Percentiles rank a stretch among this genome's conserved stretches.
These are phyloP conservation scores for Chanos chanos DNA, from an alignment of 2,797 vertebrate genomes.

Conservation along the genomic window DNA sequence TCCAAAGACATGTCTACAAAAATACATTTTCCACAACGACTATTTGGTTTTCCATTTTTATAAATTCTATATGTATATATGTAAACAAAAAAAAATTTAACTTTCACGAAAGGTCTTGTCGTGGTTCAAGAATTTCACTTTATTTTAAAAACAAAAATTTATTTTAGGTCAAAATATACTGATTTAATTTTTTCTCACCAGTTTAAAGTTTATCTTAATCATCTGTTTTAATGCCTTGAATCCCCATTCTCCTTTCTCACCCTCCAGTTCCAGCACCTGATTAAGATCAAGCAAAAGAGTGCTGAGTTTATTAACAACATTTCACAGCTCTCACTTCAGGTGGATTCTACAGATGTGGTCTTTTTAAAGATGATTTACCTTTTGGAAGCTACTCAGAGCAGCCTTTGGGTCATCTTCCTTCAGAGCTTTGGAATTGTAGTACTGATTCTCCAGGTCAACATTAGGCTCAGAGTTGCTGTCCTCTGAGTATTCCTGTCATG, in stretches of 20 bases:
- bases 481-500: constrained; percentile 84
- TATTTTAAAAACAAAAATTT: too few relatives aligned
- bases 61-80: neutral
- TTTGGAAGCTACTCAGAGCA: constrained; percentile 89
- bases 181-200: constrained; percentile 73
- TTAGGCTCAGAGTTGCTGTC: constrained; percentile 92
- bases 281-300: too few relatives aligned
- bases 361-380: constrained; percentile 60
- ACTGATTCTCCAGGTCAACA: constrained; percentile 92
- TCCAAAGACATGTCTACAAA: too few relatives aligned
- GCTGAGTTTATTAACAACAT: too few relatives aligned
- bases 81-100: neutral
- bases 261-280: constrained; percentile 97
- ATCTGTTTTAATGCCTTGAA: constrained; percentile 99
- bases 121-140: too few relatives aligned
- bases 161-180: neutral
- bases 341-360: neutral
- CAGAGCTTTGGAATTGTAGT: constrained; percentile 92
- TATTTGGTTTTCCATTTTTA: too few relatives aligned
- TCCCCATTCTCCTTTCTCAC: constrained; percentile 99
- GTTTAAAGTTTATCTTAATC: constrained; percentile 99
- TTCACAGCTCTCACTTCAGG: neutral
- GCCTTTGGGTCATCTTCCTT: constrained; percentile 93
- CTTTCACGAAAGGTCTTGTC: too few relatives aligned
- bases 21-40: too few relatives aligned